These are phyloP conservation scores for Troides oblongomaculatus DNA, from an alignment of 2,888 invertebrate species.

Conservation along the genomic window DNA sequence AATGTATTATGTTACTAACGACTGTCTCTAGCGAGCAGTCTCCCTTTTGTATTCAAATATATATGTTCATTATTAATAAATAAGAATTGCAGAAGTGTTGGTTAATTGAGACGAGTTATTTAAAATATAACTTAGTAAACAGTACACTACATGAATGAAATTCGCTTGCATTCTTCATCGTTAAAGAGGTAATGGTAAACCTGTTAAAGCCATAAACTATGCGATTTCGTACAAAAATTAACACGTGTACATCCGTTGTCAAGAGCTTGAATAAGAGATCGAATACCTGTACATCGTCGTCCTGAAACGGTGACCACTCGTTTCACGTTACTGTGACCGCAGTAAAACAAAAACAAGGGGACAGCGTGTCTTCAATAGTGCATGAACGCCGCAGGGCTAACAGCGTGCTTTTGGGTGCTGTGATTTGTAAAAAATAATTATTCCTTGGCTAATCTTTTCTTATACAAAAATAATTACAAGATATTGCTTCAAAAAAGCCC, in stretches of 20 bases:
- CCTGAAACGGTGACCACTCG: slow-evolving; percentile 44
- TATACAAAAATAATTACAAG: not conserved
- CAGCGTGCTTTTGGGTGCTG: not conserved
- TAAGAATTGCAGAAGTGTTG: too few species aligned
- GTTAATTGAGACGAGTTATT: too few species aligned
- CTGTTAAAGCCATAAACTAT: not conserved
- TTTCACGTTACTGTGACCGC: slow-evolving; percentile 74
- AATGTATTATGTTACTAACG: too few species aligned
- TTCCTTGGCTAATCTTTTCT: not conserved
- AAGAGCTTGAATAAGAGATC: slow-evolving; percentile 24
- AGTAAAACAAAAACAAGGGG: slow-evolving; percentile 73
- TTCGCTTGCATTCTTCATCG: not conserved
- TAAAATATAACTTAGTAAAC: not conserved
- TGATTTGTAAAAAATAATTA: slow-evolving; percentile 3
- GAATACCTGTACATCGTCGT: slow-evolving; percentile 13
- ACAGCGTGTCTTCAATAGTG: slow-evolving; percentile 77
- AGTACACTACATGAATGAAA: not conserved
- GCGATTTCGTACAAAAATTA: not conserved
- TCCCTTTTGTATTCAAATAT: too few species aligned
- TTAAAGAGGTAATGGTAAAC: too few species aligned
- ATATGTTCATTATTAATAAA: too few species aligned
- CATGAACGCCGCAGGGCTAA: slow-evolving; percentile 62
- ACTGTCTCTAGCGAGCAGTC: too few species aligned
- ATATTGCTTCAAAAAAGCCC: not conserved
- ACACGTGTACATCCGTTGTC: slow-evolving; percentile 24